Base-by-base conservation (phyloP, 1,140 invertebrate genomes). In the Penaeus indicus region DNA sequence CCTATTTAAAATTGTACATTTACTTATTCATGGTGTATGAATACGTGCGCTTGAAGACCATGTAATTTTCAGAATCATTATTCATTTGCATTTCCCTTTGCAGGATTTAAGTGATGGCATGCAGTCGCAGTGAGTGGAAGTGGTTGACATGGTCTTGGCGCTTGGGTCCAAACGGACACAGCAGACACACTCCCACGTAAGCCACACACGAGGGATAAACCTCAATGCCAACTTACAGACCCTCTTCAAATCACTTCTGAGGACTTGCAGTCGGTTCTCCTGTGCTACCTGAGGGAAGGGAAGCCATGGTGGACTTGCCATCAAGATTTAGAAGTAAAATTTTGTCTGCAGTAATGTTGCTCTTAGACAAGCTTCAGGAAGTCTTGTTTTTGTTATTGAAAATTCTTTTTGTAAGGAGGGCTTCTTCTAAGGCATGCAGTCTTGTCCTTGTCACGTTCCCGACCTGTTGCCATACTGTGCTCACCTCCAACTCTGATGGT, bases 131-230 rank as follows among this genome's bases (percentile, higher is more conserved):
- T 91, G 98, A 99, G 98, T 99, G 13, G 97, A 99, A 94, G 95
- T 98, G 85, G 97, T 99, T 21, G 98, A 99, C 93, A 96, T 99
- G 95, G 96, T 99, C 90, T 93, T 99, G n/a, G 77, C 96, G 96
- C 92, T 94, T 98, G 79, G 96, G 86, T 95, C 97, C 90, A 97
- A 97, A 93, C 93, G 98, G 88, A 95, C 95, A 95, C 97, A 94
- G 95, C 95, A 92, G 94, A 95, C 92, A 93, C 95, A 22, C 64
- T 90, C n/a, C 21, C 63, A 62, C 1, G 75, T 77, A 42, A 78
- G 60, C 61, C 90, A 63, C 84, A 79, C 54, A 85, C 79, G 27
- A 77, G 86, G 27, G 75, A 82, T 54, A 88, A 84, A 85, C 86
- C n/a, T 88, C 42, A 32, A 79, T 80, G 82, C 86, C 62, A 80